Conservation (phyloP, 2,113 vertebrate species). For the Pelobates fuscus region DNA sequence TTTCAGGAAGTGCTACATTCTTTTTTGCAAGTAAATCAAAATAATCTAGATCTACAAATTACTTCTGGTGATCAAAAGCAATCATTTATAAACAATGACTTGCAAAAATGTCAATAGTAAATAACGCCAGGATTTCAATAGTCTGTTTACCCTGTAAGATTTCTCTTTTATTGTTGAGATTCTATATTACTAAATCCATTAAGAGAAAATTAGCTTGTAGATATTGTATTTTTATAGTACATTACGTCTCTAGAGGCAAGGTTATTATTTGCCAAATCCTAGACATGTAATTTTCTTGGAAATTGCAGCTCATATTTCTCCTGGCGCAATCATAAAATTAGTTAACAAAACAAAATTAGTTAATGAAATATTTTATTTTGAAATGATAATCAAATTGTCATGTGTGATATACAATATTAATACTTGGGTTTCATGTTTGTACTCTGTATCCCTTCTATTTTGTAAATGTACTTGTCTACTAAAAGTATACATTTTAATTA, state of each 20-base stretch:
- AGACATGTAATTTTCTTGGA: conserved; percentile 48
- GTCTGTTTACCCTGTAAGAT: conserved; percentile 30
- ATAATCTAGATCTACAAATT: conserved; percentile 14
- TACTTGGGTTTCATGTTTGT: conserved; percentile 18
- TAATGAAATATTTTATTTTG: conserved; percentile 49
- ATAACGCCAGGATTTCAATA: conserved; percentile 21
- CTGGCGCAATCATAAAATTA: conserved; percentile 33
- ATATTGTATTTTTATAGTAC: conserved; percentile 49
- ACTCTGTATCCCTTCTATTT: background rate
- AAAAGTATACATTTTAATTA: conserved; percentile 21
- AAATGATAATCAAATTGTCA: conserved; percentile 49
- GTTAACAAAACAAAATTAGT: conserved; percentile 48
- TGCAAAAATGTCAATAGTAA: conserved; percentile 21
- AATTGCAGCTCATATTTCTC: conserved; percentile 39
- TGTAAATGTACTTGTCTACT: background rate
- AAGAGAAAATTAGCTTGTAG: conserved; percentile 47
- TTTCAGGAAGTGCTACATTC: background rate
- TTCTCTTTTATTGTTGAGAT: conserved; percentile 37
- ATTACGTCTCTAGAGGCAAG: conserved; percentile 44
- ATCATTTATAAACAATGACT: conserved; percentile 23
- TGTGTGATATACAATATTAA: conserved; percentile 41
- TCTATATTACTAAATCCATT: conserved; percentile 50
- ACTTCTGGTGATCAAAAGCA: conserved; percentile 22
- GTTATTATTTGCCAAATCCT: conserved; percentile 44
- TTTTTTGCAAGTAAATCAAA: conserved; percentile 4